phyloP scores from a whole-genome alignment of 1,140 invertebrate species.

The Hydropsyche tenuis region DNA sequence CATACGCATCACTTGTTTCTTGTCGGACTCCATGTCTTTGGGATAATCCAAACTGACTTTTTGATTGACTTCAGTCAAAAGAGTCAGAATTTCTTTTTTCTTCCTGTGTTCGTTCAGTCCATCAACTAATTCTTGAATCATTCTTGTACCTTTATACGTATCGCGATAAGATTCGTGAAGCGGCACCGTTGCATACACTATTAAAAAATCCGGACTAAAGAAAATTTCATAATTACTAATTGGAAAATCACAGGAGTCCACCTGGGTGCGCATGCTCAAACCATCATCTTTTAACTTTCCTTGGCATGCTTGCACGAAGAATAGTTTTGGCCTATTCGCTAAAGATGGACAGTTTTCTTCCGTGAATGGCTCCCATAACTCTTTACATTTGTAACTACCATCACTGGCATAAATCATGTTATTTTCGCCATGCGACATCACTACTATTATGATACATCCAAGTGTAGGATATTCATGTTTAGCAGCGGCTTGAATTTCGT shows the following conservation, averaged over 20 bases:
- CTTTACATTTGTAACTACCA: conserved; percentile 59
- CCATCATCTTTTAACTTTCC: conserved; percentile 38
- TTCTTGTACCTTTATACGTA: neutral
- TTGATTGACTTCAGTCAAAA: neutral
- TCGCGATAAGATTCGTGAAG: neutral
- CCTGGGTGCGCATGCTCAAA: neutral
- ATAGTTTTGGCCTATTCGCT: conserved; percentile 71
- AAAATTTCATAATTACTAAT: neutral
- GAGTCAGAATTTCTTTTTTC: neutral
- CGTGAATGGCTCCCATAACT: conserved; percentile 69
- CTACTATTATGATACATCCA: conserved; percentile 68
- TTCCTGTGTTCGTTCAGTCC: neutral
- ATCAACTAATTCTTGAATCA: neutral
- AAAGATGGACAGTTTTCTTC: conserved; percentile 67
- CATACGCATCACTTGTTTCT: neutral
- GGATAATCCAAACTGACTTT: neutral
- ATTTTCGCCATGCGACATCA: conserved; percentile 70
- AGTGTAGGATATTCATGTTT: conserved; percentile 64
- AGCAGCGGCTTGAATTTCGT: conserved; percentile 65
- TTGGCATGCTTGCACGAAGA: conserved; percentile 68
- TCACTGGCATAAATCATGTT: conserved; percentile 68
- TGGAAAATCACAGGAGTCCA: neutral
- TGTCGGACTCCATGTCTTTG: neutral
- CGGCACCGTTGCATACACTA: neutral
- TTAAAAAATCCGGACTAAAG: neutral